Base-by-base conservation (phyloP, 1,140 invertebrate species). In the Sycobia sp. region DNA sequence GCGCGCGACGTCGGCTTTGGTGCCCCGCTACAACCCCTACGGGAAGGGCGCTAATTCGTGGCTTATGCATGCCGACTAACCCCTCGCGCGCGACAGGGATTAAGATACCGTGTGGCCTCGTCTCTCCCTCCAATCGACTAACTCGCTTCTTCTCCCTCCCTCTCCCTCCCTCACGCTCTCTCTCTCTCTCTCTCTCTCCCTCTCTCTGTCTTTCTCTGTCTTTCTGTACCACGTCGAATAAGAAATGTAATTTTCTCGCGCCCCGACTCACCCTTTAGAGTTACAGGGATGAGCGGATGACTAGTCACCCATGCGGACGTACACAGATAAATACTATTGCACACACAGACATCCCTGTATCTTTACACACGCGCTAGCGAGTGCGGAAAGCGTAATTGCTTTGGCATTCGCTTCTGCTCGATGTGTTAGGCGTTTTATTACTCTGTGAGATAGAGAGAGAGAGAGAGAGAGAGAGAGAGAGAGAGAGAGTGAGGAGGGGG, bases 241-340 rank as follows among this genome's bases (percentile, higher is more conserved):
- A 61, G 49, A 53, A 61, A 61, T 61, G 47, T 53, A 53, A 61
- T 61, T 61, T 61, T 61, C 58, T 32, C 46, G n/a, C n/a, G n/a
- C n/a, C n/a, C n/a, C n/a, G n/a, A n/a, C n/a, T n/a, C n/a, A n/a
- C n/a, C n/a, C n/a, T n/a, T n/a, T n/a, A n/a, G n/a, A n/a, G n/a
- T n/a, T n/a, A n/a, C n/a, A n/a, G n/a, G n/a, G n/a, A n/a, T n/a
- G n/a, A n/a, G n/a, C n/a, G n/a, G n/a, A n/a, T n/a, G n/a, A n/a
- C n/a, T n/a, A n/a, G n/a, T n/a, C n/a, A n/a, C n/a, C n/a, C n/a
- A n/a, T n/a, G n/a, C n/a, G n/a, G n/a, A n/a, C n/a, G n/a, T n/a
- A n/a, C n/a, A n/a, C n/a, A n/a, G n/a, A n/a, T n/a, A n/a, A n/a
- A n/a, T n/a, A n/a, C n/a, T n/a, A n/a, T n/a, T n/a, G n/a, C n/a